phyloP scores from a whole-genome alignment of 2,113 vertebrate species.

The Morphnarchus princeps region DNA sequence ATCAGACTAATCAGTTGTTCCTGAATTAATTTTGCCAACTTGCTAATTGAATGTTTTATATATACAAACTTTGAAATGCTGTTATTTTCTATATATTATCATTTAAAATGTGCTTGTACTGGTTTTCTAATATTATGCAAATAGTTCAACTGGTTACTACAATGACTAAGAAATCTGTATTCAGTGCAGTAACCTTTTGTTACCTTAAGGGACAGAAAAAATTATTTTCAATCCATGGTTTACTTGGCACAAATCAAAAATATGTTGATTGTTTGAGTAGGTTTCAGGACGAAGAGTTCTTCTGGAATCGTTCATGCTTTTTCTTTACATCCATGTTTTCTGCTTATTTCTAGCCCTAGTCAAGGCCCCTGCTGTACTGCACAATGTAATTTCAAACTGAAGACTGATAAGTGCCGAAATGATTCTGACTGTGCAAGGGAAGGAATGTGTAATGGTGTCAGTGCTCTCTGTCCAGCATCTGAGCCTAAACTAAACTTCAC shows the following conservation, averaged over 20 bases:
- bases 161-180: not conserved
- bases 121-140: not conserved
- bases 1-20: not conserved
- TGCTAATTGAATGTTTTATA: not conserved
- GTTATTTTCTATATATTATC: not conserved
- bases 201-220: not conserved
- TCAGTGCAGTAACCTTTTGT: not conserved
- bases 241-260: not conserved
- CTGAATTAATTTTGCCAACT: not conserved
- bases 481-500: conserved; percentile 86
- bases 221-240: not conserved
- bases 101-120: not conserved
- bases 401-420: conserved; percentile 74
- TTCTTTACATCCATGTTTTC: not conserved
- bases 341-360: conserved; percentile 81
- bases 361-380: conserved; percentile 91
- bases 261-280: not conserved
- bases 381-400: conserved; percentile 75
- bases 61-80: not conserved
- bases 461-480: conserved; percentile 85
- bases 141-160: not conserved
- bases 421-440: conserved; percentile 87
- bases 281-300: not conserved
- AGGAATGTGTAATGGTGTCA: conserved; percentile 81
- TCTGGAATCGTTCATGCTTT: not conserved